phyloP scores from a whole-genome alignment of 2,888 invertebrate species.

The Campopleginae sp. region DNA sequence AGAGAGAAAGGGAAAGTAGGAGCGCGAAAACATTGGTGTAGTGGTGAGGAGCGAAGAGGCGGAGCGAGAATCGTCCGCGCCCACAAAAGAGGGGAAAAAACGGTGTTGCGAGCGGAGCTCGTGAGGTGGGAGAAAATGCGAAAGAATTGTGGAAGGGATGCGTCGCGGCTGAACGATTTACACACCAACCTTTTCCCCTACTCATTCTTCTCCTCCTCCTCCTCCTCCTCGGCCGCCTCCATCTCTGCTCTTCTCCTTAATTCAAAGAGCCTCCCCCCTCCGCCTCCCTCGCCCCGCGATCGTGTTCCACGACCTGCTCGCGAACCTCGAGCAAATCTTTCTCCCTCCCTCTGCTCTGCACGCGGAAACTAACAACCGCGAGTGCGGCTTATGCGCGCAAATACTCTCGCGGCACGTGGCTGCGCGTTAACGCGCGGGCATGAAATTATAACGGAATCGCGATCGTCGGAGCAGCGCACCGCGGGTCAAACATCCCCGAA shows the following conservation, averaged over 20 bases:
- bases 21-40: constrained; percentile 53
- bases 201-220: constrained; percentile 39
- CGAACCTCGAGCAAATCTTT: constrained; percentile 54
- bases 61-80: constrained; percentile 85
- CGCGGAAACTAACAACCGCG: constrained; percentile 46
- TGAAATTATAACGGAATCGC: neutral
- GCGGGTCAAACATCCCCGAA: no score
- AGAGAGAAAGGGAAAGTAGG: constrained; percentile 15
- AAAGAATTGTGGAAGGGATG: constrained; percentile 80
- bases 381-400: constrained; percentile 42
- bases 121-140: constrained; percentile 72
- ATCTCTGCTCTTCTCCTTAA: constrained; percentile 12
- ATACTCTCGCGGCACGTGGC: constrained; percentile 27
- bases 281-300: neutral
- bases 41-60: constrained; percentile 77
- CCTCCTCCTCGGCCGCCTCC: constrained; percentile 21
- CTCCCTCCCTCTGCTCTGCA: constrained; percentile 44
- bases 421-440: neutral
- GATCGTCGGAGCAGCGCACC: no score
- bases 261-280: neutral
- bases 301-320: constrained; percentile 41
- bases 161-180: constrained; percentile 74
- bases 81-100: constrained; percentile 85
- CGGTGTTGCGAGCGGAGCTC: constrained; percentile 74
- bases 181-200: constrained; percentile 70